Evolutionary conservation across 2,888 invertebrate genomes (phyloP).

Genomic region (Ptilodon capucinus): DNA sequence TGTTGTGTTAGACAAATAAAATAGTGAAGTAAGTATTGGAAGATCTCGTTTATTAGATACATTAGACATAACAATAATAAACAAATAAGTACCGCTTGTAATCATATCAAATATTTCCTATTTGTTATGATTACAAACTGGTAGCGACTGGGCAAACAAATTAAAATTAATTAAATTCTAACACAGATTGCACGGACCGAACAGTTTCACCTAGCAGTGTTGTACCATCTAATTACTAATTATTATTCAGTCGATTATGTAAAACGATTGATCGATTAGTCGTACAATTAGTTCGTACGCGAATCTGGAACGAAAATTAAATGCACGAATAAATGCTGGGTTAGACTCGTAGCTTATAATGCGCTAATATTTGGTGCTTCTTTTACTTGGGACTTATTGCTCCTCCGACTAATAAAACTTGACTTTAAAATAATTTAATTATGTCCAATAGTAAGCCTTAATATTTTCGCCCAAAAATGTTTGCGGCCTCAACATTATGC

Average conservation of each 20-base stretch:
- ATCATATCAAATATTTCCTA: background rate
- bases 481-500: too few species aligned
- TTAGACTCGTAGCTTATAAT: constrained; percentile 10
- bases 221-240: background rate
- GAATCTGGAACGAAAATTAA: constrained; percentile 27
- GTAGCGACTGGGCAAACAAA: background rate
- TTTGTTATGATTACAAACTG: background rate
- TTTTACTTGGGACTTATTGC: background rate
- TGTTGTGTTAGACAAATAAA: too few species aligned
- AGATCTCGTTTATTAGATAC: constrained; percentile 41
- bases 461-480: too few species aligned
- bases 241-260: background rate
- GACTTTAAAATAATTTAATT: background rate
- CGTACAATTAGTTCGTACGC: background rate
- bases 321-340: constrained; percentile 42
- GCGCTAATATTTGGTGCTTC: background rate
- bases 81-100: background rate
- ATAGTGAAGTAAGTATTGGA: too few species aligned
- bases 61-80: constrained; percentile 12
- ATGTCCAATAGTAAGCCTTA: background rate
- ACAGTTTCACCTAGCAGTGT: background rate
- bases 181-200: background rate
- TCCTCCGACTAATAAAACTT: background rate
- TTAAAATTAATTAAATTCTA: background rate
- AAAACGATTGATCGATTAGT: background rate